A percentile compares a stretch with the other conserved stretches of the same genome.
phyloP scores from a whole-genome alignment of 2,888 invertebrate genomes.

The Volucella inflata region DNA sequence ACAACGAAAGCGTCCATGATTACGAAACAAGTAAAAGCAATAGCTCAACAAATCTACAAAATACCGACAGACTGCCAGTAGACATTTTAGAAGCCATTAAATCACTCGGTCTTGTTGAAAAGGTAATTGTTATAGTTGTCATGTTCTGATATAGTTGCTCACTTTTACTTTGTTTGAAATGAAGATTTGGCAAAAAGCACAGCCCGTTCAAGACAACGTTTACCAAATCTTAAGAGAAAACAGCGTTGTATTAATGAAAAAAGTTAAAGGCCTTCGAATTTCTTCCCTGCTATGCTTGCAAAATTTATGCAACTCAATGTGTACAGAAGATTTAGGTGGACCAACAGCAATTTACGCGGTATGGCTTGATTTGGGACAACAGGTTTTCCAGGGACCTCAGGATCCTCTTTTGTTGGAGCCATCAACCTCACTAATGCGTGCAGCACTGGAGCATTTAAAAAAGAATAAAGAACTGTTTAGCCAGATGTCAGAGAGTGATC shows the following conservation, averaged over 20 bases:
- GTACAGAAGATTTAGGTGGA: slow-evolving; percentile 87
- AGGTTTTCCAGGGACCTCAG: slow-evolving; percentile 86
- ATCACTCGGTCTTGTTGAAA: slow-evolving; percentile 86
- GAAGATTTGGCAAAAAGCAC: slow-evolving; percentile 80
- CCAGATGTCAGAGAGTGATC: slow-evolving; percentile 85
- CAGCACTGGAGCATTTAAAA: slow-evolving; percentile 88
- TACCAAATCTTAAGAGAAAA: slow-evolving; percentile 85
- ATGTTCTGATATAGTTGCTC: neutral
- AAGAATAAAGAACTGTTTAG: slow-evolving; percentile 84
- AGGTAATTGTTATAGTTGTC: slow-evolving; percentile 83
- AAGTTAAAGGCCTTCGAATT: slow-evolving; percentile 86
- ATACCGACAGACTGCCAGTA: slow-evolving; percentile 85
- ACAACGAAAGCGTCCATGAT: slow-evolving; percentile 83
- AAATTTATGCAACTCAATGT: slow-evolving; percentile 87
- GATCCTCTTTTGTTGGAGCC: slow-evolving; percentile 87
- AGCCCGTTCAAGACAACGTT: slow-evolving; percentile 85
- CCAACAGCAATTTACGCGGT: slow-evolving; percentile 86
- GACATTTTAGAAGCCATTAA: slow-evolving; percentile 87
- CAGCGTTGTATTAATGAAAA: slow-evolving; percentile 84
- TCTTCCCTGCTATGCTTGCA: slow-evolving; percentile 88
- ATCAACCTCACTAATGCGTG: slow-evolving; percentile 89
- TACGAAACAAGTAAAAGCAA: slow-evolving; percentile 78
- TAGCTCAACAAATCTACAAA: slow-evolving; percentile 77
- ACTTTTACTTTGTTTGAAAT: slow-evolving; percentile 23
- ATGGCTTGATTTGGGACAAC: slow-evolving; percentile 88